phyloP scores from a whole-genome alignment of 2,888 invertebrate species.

The Drosophila greeni region DNA sequence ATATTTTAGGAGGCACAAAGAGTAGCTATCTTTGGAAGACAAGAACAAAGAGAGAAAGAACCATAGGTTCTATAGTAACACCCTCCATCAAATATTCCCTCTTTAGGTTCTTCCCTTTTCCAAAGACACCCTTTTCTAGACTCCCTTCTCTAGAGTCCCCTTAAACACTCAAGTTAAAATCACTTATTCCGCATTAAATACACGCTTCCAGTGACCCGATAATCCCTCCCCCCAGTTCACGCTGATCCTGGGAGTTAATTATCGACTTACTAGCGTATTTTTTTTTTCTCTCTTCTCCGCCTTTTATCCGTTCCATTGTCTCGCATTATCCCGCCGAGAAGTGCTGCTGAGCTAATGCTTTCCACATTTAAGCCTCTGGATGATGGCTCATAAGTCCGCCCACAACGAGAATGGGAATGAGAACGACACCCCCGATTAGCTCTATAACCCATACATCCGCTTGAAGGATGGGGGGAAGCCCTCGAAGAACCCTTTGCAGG shows the following conservation, averaged over 20 bases:
- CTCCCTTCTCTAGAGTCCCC: not conserved
- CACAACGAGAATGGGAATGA: too few species aligned
- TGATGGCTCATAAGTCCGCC: conserved; percentile 23
- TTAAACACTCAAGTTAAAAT: not conserved
- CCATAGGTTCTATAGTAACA: not conserved
- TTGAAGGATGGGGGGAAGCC: conserved; percentile 16
- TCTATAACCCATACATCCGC: conserved; percentile 13
- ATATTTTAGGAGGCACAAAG: not conserved
- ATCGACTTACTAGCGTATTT: conserved; percentile 24
- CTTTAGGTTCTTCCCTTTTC: not conserved
- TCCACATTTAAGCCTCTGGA: conserved; percentile 23
- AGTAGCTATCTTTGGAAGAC: not conserved
- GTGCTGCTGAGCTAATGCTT: conserved; percentile 20
- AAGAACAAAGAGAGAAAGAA: not conserved
- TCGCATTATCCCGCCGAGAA: conserved; percentile 7
- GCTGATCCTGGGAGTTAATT: conserved; percentile 20
- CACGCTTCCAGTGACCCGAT: not conserved
- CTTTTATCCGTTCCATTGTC: conserved; percentile 15
- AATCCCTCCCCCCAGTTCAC: conserved; percentile 3
- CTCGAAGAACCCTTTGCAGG: conserved; percentile 15
- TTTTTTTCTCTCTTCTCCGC: not conserved
- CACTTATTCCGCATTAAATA: not conserved
- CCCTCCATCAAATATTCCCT: not conserved
- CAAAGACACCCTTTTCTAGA: too few species aligned
- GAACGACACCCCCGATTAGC: conserved; percentile 32